Evolutionary conservation across 2,888 invertebrate species (phyloP).

Genomic region (Baccha elongata): DNA sequence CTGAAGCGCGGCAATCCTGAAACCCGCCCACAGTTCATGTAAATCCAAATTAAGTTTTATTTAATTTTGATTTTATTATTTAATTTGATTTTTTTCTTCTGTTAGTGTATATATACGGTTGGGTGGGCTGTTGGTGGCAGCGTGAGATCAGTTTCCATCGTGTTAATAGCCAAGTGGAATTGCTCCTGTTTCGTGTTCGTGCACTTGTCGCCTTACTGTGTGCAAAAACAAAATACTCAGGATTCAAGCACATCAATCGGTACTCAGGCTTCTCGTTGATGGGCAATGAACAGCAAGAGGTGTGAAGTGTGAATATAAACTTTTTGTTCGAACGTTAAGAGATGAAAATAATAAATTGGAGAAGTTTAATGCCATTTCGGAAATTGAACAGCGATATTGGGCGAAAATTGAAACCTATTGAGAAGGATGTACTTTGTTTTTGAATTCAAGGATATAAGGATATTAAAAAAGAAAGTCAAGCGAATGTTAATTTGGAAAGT

Average conservation of each 20-base stretch:
- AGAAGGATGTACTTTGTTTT: too few relatives aligned
- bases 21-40: constrained; percentile 44
- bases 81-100: constrained; percentile 40
- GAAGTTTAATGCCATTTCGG: constrained; percentile 57
- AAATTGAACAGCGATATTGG: constrained; percentile 55
- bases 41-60: constrained; percentile 60
- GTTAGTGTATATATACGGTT: neutral
- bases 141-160: constrained; percentile 28
- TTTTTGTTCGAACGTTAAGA: constrained; percentile 33
- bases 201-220: constrained; percentile 13
- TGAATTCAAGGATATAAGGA: too few relatives aligned
- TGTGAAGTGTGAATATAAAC: constrained; percentile 17
- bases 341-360: constrained; percentile 60
- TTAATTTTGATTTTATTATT: constrained; percentile 71
- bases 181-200: constrained; percentile 47
- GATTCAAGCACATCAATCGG: constrained; percentile 32
- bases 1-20: neutral
- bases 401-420: constrained; percentile 23
- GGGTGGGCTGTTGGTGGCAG: neutral
- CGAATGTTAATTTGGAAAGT: too few relatives aligned
- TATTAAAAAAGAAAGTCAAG: too few relatives aligned
- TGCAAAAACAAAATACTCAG: constrained; percentile 1
- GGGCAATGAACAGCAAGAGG: neutral
- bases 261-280: neutral
- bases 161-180: constrained; percentile 26